Evolutionary conservation across 2,113 vertebrate species (phyloP).

Genomic region (Malurus melanocephalus): DNA sequence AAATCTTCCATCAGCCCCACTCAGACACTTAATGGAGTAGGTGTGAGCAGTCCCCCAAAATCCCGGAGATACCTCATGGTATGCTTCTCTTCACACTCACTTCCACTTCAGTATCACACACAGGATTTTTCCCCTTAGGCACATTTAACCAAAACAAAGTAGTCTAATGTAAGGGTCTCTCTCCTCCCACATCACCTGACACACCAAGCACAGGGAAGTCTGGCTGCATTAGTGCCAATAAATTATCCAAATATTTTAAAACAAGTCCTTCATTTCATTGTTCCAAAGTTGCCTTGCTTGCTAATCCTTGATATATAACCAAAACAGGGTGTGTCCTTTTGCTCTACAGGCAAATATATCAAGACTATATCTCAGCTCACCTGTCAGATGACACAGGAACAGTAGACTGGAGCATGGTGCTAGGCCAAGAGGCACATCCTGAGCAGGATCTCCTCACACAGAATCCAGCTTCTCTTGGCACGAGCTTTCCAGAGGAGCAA

Average conservation of each 20-base stretch:
- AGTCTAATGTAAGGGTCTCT: neutral
- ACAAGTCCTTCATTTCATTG: neutral
- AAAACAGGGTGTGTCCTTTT: neutral
- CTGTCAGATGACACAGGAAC: neutral
- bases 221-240: neutral
- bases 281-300: neutral
- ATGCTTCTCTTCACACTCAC: neutral
- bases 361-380: neutral
- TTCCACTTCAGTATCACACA: neutral
- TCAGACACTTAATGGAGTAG: neutral
- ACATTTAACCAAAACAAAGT: neutral
- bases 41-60: neutral
- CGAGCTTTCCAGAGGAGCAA: accelerated
- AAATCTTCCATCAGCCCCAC: neutral
- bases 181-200: neutral
- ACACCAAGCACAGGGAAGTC: neutral
- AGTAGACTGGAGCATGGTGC: neutral
- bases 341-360: neutral
- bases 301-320: neutral
- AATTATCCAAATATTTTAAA: neutral
- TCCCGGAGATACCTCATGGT: neutral
- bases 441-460: neutral
- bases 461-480: neutral
- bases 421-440: neutral
- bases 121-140: neutral